Base-by-base conservation (phyloP, 1,140 invertebrate genomes). In the Antheraea mylitta region DNA sequence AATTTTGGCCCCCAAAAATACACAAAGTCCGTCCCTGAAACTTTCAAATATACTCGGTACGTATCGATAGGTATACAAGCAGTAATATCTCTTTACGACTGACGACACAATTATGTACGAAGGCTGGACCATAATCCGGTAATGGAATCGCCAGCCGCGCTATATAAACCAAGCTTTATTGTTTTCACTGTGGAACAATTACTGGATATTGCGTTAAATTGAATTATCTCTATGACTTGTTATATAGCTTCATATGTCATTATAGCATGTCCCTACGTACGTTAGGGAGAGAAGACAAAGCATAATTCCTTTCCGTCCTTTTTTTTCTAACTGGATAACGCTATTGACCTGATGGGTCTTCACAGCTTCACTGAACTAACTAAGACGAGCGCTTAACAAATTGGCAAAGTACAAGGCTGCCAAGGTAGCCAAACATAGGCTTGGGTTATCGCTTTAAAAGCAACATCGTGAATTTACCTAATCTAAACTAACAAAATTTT, bases 21-120 rank as follows among this genome's bases (percentile, higher is more conserved):
- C 3, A 10, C 60, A 16, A 16, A 61, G 13, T 61, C 19, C 19
- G 60, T 13, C 18, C 19, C 60, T 61, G 60, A 6, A 0, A 13
- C 4, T 53, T 53, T 61, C 58, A 61, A 19, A 61, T 30, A 22
- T 36, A 61, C 60, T 36, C 60, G 13, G 45, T 53, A 53, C 45
- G 60, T 16, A 22, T 36, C 11, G 60, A 36, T 61, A 61, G 60
- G 60, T 36, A 61, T 22, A 22, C 60, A 61, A 22, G 45, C 9
- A n/a, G 64, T 42, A 65, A 65, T 65, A 65, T 65, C 64, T 65
- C 64, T 65, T 65, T 65, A 65, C 64, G 64, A 53, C 64, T 65
- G 38, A 65, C 37, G 64, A 65, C 38, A 65, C 64, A 65, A 65
- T 65, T 65, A 65, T 30, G 42, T 65, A 65, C 3, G 37, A 9